Evolutionary conservation across 2,888 invertebrate genomes (phyloP), one percentile per base, ranked within the genome.

Genomic region (Gastrophysa polygoni): DNA sequence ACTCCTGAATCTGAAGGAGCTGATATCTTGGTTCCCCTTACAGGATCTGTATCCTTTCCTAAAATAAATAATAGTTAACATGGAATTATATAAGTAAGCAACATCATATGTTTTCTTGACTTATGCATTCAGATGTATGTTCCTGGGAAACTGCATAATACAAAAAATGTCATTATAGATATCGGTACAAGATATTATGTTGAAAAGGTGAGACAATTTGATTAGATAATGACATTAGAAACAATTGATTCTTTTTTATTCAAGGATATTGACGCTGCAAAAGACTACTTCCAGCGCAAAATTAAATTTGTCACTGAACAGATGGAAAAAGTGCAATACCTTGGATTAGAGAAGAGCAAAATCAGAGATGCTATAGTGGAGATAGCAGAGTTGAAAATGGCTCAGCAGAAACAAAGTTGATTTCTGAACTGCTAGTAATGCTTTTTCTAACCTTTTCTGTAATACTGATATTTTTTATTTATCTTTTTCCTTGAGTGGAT

Each of bases 101-200:
- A 14, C 14, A 38, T n/a, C 2, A n/a, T 29, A 7, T 28, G 20
- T 63, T 63, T 68, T 32, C 61, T 75, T 69, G 73, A 69, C 55
- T 59, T 46, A 28, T 59, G 46, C 72, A 58, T 68, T 68, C n/a
- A 89, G 85, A 96, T 98, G 92, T 99, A 98, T 83, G 96, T 98
- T 44, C 93, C 95, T 43, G 98, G 98, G 1, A 88, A 88, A 73
- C 85, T 98, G 61, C 86, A 88, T 64, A 92, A 97, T 77, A 88
- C 92, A 29, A 88, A 93, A 57, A 91, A 91, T 80, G 95, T 97
- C 56, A 85, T 98, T 28, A 92, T 98, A 70, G 98, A 98, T 81
- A 91, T 98, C 77, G 98, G 98, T 54, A 98, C 98, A 55, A 96
- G 98, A 67, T 98, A 98, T 81, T 98, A 92, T 83, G 93, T 93